Evolutionary conservation across 2,888 invertebrate genomes (phyloP), one percentile per base, ranked within the genome.

Genomic region (Unio pictorum): DNA sequence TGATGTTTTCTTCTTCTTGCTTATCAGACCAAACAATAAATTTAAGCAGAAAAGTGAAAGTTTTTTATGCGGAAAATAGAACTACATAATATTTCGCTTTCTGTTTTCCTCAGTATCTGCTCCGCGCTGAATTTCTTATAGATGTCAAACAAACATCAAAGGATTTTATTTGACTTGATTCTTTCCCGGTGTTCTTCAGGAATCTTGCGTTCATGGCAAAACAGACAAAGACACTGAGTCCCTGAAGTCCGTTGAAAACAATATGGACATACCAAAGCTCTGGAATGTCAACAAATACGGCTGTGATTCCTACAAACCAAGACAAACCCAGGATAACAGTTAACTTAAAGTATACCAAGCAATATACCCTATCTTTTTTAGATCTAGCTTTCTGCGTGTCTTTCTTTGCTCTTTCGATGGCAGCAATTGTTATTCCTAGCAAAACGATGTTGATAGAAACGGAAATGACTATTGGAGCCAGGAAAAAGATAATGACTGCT

Each of bases 241-340:
- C 73, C n/a, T 73, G 73, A 18, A 69, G 59, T 17, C 73, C 73
- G 62, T 73, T 73, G 0, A 73, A 55, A 57, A 73, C 62, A 20
- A 70, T 67, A 60, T 73, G 69, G 0, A 73, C 17, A 23, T 67
- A 60, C 67, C 70, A 69, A 3, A 70, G 23, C 69, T 67, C 64
- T 17, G 57, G 34, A 26, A 69, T 58, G 17, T 61, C 26, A 18
- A 65, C 64, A 34, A 73, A 64, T 5, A 67, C 67, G 2, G 64
- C 67, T 28, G 66, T 26, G 23, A 73, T 61, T 2, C 69, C 68
- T 6, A 67, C 59, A 45, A 70, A 59, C 73, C 73, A 73, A 6
- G 70, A 70, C 20, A 73, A 67, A 0, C 73, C 73, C 28, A 73
- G 67, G 55, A 73, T 67, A 2, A 73, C 55, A 11, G 65, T 67